A percentile compares a stretch with the other conserved stretches of the same genome.
phyloP scores from a whole-genome alignment of 2,113 vertebrate genomes.

The Atlantisia rogersi region DNA sequence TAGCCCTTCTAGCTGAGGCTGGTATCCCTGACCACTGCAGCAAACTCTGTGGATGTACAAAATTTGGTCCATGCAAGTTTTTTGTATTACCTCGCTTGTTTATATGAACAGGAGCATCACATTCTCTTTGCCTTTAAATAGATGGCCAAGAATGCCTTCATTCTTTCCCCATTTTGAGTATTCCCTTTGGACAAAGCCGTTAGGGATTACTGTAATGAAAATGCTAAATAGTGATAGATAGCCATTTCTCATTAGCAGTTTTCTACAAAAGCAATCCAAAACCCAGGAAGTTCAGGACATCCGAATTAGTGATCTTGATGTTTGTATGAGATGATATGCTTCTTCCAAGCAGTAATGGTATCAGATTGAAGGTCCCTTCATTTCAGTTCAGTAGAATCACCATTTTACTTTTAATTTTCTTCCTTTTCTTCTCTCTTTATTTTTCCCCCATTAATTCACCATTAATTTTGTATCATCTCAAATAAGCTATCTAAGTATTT shows the following conservation, averaged over 20 bases:
- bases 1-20: background rate
- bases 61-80: background rate
- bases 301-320: background rate
- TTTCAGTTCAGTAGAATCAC: background rate
- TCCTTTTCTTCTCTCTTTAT: rapidly evolving
- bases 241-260: too few relatives aligned
- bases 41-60: background rate
- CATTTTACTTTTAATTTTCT: background rate
- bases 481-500: background rate
- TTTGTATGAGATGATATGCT: background rate
- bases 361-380: background rate
- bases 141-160: background rate
- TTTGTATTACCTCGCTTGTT: background rate
- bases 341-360: background rate
- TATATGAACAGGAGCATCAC: background rate
- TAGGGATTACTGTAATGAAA: background rate
- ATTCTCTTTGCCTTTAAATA: background rate
- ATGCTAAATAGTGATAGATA: background rate
- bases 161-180: background rate
- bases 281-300: background rate
- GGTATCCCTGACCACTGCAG: background rate
- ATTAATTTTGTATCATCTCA: background rate
- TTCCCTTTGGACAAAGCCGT: background rate
- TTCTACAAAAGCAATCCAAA: background rate
- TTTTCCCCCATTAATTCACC: background rate